phyloP scores from a whole-genome alignment of 2,888 invertebrate genomes.

The Lepidocyrtinus sp. region DNA sequence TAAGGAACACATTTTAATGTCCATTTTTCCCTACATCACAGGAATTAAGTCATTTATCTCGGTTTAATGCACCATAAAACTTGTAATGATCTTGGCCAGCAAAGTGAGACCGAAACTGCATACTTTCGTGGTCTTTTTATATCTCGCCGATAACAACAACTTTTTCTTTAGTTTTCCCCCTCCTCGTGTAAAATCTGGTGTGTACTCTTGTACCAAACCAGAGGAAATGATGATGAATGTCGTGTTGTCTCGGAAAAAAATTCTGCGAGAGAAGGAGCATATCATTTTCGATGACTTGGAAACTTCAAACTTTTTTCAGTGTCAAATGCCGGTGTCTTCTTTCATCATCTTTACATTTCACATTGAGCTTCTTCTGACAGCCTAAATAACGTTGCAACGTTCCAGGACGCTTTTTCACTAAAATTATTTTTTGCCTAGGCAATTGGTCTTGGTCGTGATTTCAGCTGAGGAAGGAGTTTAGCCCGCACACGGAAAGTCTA shows the following conservation, averaged over 20 bases:
- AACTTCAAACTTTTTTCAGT: slow-evolving; percentile 14
- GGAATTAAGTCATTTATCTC: slow-evolving; percentile 52
- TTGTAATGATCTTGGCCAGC: slow-evolving; percentile 54
- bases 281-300: too few species aligned
- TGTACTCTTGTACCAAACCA: slow-evolving; percentile 13
- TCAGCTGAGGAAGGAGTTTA: too few species aligned
- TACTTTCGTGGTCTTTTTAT: slow-evolving; percentile 19
- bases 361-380: slow-evolving; percentile 13
- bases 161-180: too few species aligned
- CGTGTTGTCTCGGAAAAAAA: slow-evolving; percentile 23
- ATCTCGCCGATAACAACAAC: slow-evolving; percentile 29
- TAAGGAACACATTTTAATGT: background rate
- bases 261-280: background rate
- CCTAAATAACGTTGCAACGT: slow-evolving; percentile 12
- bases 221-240: slow-evolving; percentile 46
- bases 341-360: slow-evolving; percentile 38
- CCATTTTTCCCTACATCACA: slow-evolving; percentile 35
- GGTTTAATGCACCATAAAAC: slow-evolving; percentile 63
- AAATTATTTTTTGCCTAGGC: background rate
- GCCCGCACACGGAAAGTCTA: slow-evolving; percentile 40
- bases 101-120: slow-evolving; percentile 8
- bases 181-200: too few species aligned
- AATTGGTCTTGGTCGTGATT: background rate
- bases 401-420: too few species aligned
- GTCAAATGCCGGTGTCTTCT: slow-evolving; percentile 45